Evolutionary conservation across 2,888 invertebrate genomes (phyloP).

Genomic region (Perizoma affinitatum): DNA sequence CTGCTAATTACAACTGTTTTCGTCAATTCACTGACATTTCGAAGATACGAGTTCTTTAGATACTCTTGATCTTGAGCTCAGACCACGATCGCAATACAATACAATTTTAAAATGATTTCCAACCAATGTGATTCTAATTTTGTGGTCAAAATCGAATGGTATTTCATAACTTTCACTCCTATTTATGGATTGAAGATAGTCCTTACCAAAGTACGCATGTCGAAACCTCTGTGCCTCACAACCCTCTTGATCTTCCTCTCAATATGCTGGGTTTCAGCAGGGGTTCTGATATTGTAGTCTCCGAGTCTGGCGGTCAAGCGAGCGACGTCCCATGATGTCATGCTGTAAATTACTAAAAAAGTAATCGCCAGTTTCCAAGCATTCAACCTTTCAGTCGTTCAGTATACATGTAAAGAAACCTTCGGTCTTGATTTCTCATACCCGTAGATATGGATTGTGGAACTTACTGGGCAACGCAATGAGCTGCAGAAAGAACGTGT

Average conservation of each 20-base stretch:
- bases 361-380: neutral
- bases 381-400: too few species aligned
- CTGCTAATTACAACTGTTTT: neutral
- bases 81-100: too few species aligned
- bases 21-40: neutral
- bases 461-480: conserved; percentile 94
- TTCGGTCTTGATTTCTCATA: too few species aligned
- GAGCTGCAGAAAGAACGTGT: conserved; percentile 93
- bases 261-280: conserved; percentile 89
- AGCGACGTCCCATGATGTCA: conserved; percentile 95
- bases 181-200: too few species aligned
- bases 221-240: conserved; percentile 93
- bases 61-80: too few species aligned
- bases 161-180: too few species aligned
- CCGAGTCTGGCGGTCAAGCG: conserved; percentile 91
- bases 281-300: conserved; percentile 92
- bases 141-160: too few species aligned
- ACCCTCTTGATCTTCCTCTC: conserved; percentile 92
- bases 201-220: conserved; percentile 90
- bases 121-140: too few species aligned
- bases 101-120: too few species aligned
- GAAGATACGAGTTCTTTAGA: too few species aligned
- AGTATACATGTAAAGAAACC: too few species aligned
- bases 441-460: too few species aligned
- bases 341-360: conserved; percentile 78